Percentiles rank a stretch among this genome's conserved stretches.
phyloP scores from a whole-genome alignment of 2,888 invertebrate genomes.

The Tryphoninae sp. region DNA sequence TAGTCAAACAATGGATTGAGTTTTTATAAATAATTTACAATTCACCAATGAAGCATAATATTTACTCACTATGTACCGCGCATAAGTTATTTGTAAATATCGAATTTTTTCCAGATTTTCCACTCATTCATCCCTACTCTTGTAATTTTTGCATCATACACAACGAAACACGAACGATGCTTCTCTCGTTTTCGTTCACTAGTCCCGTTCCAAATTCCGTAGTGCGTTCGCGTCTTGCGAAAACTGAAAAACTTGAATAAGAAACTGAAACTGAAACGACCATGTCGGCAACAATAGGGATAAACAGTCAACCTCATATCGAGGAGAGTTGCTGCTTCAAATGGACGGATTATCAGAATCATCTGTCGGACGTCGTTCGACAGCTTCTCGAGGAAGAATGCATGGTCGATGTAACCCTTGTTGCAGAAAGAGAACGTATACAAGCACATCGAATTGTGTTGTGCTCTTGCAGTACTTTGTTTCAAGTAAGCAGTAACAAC shows the following conservation, averaged over 20 bases:
- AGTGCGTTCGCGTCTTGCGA: conserved; percentile 30
- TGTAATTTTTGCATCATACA: background rate
- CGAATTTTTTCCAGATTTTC: background rate
- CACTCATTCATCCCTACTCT: conserved; percentile 6
- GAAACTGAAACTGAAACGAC: conserved; percentile 75
- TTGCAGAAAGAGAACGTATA: conserved; percentile 80
- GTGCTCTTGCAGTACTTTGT: conserved; percentile 81
- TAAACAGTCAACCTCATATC: conserved; percentile 59
- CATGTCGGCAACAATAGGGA: conserved; percentile 71
- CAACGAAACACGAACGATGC: background rate
- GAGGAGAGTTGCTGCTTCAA: conserved; percentile 78
- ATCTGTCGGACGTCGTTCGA: conserved; percentile 78
- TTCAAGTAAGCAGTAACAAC: conserved; percentile 76
- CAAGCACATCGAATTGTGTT: conserved; percentile 82
- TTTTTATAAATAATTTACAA: background rate
- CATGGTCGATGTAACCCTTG: conserved; percentile 82
- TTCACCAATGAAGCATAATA: background rate
- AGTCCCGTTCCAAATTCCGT: conserved; percentile 69
- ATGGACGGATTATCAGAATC: conserved; percentile 80
- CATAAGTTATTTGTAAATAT: background rate
- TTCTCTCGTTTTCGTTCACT: conserved; percentile 6
- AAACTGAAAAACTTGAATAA: conserved; percentile 65
- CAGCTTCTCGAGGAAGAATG: conserved; percentile 79
- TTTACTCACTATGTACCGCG: conserved; percentile 59
- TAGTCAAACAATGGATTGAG: background rate